Evolutionary conservation across 1,140 invertebrate genomes (phyloP).

Genomic region (Oedothorax gibbosus): DNA sequence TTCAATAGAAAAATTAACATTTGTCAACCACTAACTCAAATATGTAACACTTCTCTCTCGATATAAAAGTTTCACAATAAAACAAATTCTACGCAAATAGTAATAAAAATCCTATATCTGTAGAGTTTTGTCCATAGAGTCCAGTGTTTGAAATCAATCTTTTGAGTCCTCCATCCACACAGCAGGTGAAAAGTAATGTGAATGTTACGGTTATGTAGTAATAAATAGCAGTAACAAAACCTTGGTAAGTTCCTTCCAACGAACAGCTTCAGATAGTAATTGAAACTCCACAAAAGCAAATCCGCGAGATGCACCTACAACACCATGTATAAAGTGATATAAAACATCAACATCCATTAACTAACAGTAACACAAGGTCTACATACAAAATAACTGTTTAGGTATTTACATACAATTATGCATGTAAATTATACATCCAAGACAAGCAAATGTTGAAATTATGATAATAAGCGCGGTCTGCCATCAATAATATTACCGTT

Average conservation of each 20-base stretch:
- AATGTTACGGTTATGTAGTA: conserved; percentile 42
- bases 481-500: too few species aligned
- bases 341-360: conserved; percentile 57
- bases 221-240: conserved; percentile 62
- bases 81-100: background rate
- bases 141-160: conserved; percentile 16
- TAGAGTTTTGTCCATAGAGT: too few species aligned
- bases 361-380: conserved; percentile 40
- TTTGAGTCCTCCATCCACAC: conserved; percentile 4
- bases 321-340: conserved; percentile 61
- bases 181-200: conserved; percentile 28
- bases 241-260: conserved; percentile 94
- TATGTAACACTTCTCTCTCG: conserved; percentile 46
- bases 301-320: conserved; percentile 83
- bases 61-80: conserved; percentile 45
- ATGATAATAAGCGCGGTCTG: too few species aligned
- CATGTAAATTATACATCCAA: too few species aligned
- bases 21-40: too few species aligned
- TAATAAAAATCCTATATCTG: too few species aligned
- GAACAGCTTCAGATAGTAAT: conserved; percentile 86
- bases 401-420: too few species aligned
- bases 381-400: conserved; percentile 18
- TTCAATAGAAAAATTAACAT: too few species aligned
- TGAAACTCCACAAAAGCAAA: conserved; percentile 98
- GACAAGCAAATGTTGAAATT: too few species aligned